Conservation (phyloP, 2,888 invertebrate genomes). For the Spilarctia lutea region DNA sequence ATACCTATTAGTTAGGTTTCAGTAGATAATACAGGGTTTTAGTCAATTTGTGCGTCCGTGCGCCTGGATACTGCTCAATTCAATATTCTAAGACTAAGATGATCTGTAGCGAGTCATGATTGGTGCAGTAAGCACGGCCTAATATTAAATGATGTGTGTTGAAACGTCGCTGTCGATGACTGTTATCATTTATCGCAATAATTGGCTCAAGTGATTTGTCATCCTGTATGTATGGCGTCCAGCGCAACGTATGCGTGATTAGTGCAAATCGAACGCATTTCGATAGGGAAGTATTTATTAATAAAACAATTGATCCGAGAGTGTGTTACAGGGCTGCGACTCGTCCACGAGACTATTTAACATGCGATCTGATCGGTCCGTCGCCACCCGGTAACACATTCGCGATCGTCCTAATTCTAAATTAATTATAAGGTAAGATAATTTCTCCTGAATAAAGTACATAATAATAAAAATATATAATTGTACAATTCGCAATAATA, state of each 20-base stretch:
- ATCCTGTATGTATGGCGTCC: constrained; percentile 41
- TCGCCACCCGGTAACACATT: constrained; percentile 39
- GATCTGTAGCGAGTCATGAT: constrained; percentile 70
- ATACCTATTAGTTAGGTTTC: constrained; percentile 77
- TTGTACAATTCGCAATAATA: constrained; percentile 55
- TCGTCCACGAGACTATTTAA: constrained; percentile 2
- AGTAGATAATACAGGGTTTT: constrained; percentile 80
- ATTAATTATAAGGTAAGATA: constrained; percentile 55
- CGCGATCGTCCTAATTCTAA: constrained; percentile 51
- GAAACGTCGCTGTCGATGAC: constrained; percentile 56
- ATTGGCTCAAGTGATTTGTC: constrained; percentile 53
- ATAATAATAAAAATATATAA: constrained; percentile 44
- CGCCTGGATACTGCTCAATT: constrained; percentile 83
- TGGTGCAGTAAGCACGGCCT: constrained; percentile 74
- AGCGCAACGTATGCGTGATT: constrained; percentile 21
- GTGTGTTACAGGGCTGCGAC: constrained; percentile 39
- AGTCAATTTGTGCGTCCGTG: constrained; percentile 83
- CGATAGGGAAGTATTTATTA: constrained; percentile 36
- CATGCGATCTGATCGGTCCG: constrained; percentile 16
- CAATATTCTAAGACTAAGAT: constrained; percentile 74
- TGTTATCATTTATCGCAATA: constrained; percentile 61
- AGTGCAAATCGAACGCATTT: constrained; percentile 29
- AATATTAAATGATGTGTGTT: constrained; percentile 59
- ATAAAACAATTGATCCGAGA: constrained; percentile 44
- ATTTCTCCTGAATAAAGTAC: constrained; percentile 46